These are phyloP conservation scores for Ranitomeya variabilis DNA, from an alignment of 2,113 vertebrate species.

Conservation along the genomic window DNA sequence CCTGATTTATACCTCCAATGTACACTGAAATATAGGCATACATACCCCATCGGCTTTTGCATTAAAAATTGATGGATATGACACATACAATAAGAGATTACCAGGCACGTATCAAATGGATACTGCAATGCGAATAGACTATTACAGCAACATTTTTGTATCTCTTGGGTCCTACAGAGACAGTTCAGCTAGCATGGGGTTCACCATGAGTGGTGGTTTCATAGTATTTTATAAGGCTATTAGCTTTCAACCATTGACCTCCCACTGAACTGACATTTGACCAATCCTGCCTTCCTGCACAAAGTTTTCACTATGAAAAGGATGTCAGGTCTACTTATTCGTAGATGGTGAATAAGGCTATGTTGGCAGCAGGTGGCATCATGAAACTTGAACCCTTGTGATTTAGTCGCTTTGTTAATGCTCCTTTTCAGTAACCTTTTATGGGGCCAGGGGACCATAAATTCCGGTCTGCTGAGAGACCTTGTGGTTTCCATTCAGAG, in stretches of 20 bases:
- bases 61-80: too few relatives aligned
- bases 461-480: not conserved
- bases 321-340: not conserved
- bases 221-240: slow-evolving; percentile 1
- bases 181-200: not conserved
- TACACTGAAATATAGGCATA: too few relatives aligned
- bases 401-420: not conserved
- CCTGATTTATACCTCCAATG: too few relatives aligned
- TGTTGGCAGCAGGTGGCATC: slow-evolving; percentile 19
- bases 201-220: not conserved
- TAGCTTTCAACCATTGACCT: not conserved
- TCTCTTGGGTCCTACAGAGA: not conserved
- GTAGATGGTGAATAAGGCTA: not conserved
- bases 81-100: too few relatives aligned
- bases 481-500: not conserved
- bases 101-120: too few relatives aligned
- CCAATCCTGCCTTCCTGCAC: too few relatives aligned
- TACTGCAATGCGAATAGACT: too few relatives aligned
- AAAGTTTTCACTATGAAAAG: not conserved
- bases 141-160: not conserved
- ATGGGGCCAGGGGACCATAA: not conserved
- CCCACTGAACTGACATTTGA: not conserved
- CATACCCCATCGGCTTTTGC: too few relatives aligned
- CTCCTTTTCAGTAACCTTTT: not conserved
- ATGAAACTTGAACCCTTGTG: not conserved